phyloP scores from a whole-genome alignment of 2,113 vertebrate genomes.

The Lutjanus erythropterus region DNA sequence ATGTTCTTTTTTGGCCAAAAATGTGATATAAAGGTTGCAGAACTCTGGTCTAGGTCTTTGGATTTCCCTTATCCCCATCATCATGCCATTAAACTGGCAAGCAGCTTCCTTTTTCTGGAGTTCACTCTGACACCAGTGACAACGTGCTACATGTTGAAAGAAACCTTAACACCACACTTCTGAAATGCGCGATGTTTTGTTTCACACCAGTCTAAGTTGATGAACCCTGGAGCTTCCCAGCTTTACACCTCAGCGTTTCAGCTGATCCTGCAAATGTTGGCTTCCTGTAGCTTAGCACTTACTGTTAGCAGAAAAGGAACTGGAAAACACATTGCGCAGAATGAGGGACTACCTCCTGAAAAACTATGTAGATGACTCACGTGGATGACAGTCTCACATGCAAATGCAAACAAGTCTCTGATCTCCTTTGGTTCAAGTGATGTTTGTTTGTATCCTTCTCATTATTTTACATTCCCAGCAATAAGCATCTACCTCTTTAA shows the following conservation, averaged over 20 bases:
- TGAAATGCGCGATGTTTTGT: background rate
- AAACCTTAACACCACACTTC: background rate
- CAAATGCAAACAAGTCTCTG: conserved; percentile 23
- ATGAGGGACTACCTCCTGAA: background rate
- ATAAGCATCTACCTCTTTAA: conserved; percentile 52
- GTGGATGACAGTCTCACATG: conserved; percentile 19
- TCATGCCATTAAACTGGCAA: background rate
- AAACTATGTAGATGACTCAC: conserved; percentile 33
- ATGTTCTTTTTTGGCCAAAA: no score
- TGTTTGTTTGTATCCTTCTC: conserved; percentile 33
- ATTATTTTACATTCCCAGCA: conserved; percentile 28
- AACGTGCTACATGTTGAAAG: background rate
- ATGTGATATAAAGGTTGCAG: no score
- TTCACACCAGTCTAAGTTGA: background rate
- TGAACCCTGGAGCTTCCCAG: background rate
- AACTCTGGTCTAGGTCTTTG: background rate
- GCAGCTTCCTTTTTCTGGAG: background rate
- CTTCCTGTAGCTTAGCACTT: conserved; percentile 10
- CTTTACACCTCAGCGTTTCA: background rate
- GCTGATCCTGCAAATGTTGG: background rate
- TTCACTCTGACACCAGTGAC: no score
- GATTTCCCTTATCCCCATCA: background rate
- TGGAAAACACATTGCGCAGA: conserved; percentile 2
- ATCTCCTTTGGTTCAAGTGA: conserved; percentile 32
- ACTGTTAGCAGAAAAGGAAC: conserved; percentile 5